Conservation (phyloP, 2,113 vertebrate species). For the Mus pahari region DNA sequence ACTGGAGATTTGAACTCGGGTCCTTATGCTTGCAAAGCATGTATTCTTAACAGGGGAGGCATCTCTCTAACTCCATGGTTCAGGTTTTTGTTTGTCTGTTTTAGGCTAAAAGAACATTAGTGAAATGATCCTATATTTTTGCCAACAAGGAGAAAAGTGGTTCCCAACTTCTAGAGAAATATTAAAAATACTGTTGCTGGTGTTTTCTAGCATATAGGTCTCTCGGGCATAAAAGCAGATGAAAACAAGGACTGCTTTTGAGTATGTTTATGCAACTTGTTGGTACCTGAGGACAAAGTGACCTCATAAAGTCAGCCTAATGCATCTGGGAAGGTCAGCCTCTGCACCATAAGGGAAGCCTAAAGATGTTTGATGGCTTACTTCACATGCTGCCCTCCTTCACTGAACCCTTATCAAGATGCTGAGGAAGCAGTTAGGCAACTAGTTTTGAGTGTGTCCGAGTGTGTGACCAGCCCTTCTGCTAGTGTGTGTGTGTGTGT, state of each 20-base stretch:
- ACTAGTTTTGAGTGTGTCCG: not conserved
- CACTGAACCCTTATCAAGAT: not conserved
- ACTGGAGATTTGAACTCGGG: too few species aligned
- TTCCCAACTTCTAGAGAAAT: not conserved
- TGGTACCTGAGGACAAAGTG: not conserved
- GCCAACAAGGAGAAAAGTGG: not conserved
- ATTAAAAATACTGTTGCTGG: not conserved
- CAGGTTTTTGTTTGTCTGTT: not conserved
- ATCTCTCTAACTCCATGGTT: not conserved
- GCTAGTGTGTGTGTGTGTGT: not conserved
- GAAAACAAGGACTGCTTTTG: not conserved
- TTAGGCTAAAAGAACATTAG: not conserved
- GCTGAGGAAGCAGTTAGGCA: not conserved
- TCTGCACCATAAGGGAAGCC: not conserved
- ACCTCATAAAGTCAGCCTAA: not conserved
- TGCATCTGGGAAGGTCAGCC: not conserved
- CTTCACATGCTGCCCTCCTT: not conserved
- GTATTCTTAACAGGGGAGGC: not conserved
- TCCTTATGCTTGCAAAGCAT: too few species aligned
- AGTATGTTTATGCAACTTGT: not conserved
- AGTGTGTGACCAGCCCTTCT: not conserved
- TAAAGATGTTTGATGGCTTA: rapidly evolving
- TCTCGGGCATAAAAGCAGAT: not conserved
- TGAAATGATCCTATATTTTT: not conserved
- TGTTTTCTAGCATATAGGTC: not conserved